A percentile compares a stretch with the other conserved stretches of the same genome.
Conservation (phyloP, 1,140 invertebrate species). For the Pomacea maculata region DNA sequence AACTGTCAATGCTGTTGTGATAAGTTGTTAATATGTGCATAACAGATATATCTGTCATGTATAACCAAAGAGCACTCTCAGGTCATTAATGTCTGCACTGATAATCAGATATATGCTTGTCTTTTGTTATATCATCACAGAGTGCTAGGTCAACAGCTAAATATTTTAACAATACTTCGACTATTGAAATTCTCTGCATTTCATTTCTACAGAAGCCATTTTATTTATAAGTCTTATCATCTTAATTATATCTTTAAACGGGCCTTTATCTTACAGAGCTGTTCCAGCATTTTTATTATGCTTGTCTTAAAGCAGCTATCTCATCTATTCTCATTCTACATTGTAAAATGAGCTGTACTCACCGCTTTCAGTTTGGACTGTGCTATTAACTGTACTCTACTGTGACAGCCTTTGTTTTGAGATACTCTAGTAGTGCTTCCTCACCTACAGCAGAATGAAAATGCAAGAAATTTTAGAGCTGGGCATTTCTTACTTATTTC, state of each 20-base stretch:
- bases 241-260: background rate
- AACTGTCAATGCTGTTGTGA: no score
- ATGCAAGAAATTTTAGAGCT: no score
- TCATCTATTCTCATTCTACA: no score
- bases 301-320: background rate
- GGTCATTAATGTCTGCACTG: no score
- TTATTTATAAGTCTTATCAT: background rate
- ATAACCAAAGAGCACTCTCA: no score
- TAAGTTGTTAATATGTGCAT: no score
- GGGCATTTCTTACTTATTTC: no score
- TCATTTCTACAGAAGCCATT: no score
- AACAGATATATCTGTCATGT: no score
- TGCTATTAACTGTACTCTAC: conserved; percentile 78
- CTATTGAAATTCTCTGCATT: no score
- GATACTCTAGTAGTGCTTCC: conserved; percentile 94
- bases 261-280: background rate
- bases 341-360: background rate
- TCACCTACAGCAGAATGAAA: conserved; percentile 72
- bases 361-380: background rate
- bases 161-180: background rate
- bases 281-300: background rate
- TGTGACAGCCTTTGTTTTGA: conserved; percentile 94
- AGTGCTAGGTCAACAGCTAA: background rate
- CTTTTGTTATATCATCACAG: no score
- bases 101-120: no score